Base-by-base conservation (phyloP, 2,113 vertebrate genomes). In the Vulpes lagopus region DNA sequence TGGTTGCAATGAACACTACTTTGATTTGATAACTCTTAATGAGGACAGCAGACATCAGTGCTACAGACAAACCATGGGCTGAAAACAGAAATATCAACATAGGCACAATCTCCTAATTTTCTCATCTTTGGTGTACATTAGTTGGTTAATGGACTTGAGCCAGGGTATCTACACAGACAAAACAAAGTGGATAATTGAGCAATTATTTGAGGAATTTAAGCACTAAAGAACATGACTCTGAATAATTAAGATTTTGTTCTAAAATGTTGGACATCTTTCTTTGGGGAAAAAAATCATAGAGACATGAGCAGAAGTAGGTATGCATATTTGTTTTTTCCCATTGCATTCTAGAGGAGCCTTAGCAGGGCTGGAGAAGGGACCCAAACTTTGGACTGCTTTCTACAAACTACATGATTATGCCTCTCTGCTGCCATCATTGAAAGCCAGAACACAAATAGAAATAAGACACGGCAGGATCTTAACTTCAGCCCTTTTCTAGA, bases 201-300 rank as follows among this genome's bases (percentile, higher is more conserved):
- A 98, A 97, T 97, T 97, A 97, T 97, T 95, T 95, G 93, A 97
- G 92, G 53, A 97, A 97, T 96, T 96, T 96, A 98, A 98, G 92
- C 94, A 97, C 92, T 85, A 96, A 94, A 90, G 82, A 94, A 97
- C 96, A 65, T 94, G 71, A 96, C 90, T 96, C 89, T 89, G 88
- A 93, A 95, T 94, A 97, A 98, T 96, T 98, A 96, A 94, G 73
- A 96, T 96, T 97, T 97, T 94, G 59, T 93, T 97, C 89, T 96
- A 96, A 96, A 93, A 87, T 92, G 65, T 64, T 96, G 80, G 84
- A 95, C 90, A 98, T 94, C 80, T 96, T 96, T 96, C 73, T 97
- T 96, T 59, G 30, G 35, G 49, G n/a, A 91, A 93, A 43, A 43
- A 97, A 95, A 22, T 74, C 89, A 55, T 79, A 35, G 32, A 89